A percentile compares a stretch with the other conserved stretches of the same genome.
These are phyloP conservation scores for Hipparchia semele DNA, from an alignment of 2,888 invertebrate species.

Conservation along the genomic window DNA sequence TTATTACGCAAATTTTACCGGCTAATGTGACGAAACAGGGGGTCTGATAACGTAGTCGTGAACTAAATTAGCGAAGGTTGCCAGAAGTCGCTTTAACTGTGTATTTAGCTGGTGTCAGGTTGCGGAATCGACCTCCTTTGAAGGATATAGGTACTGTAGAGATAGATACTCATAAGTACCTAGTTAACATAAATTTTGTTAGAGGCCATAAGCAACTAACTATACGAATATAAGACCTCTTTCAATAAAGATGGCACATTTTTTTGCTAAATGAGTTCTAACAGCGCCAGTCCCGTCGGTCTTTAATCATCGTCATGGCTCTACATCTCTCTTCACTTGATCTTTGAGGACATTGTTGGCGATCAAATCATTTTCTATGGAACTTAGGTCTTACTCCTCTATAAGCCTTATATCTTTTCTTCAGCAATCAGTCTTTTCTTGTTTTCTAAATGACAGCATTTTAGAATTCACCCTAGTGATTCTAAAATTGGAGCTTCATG, in stretches of 20 bases:
- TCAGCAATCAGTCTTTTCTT: background rate
- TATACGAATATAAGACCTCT: background rate
- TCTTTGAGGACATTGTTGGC: background rate
- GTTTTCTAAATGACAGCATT: background rate
- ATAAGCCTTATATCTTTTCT: background rate
- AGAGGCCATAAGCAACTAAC: background rate
- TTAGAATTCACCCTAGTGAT: too few relatives aligned
- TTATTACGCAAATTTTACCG: background rate
- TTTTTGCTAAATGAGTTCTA: background rate
- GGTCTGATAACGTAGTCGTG: constrained; percentile 18
- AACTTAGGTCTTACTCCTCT: too few relatives aligned
- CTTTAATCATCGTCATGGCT: background rate
- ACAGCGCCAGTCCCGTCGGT: too few relatives aligned
- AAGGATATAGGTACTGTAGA: constrained; percentile 16
- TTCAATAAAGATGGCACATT: too few relatives aligned
- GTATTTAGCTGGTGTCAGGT: constrained; percentile 28
- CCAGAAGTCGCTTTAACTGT: constrained; percentile 3
- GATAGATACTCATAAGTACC: background rate
- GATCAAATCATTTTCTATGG: too few relatives aligned
- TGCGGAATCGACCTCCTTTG: constrained; percentile 26
- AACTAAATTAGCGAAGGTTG: constrained; percentile 17
- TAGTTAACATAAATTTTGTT: background rate
- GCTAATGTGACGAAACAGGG: constrained; percentile 8
- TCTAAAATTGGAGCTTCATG: background rate
- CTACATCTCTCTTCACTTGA: background rate